Conservation (phyloP, 2,797 vertebrate genomes). For the Myioborus melanocephalus region DNA sequence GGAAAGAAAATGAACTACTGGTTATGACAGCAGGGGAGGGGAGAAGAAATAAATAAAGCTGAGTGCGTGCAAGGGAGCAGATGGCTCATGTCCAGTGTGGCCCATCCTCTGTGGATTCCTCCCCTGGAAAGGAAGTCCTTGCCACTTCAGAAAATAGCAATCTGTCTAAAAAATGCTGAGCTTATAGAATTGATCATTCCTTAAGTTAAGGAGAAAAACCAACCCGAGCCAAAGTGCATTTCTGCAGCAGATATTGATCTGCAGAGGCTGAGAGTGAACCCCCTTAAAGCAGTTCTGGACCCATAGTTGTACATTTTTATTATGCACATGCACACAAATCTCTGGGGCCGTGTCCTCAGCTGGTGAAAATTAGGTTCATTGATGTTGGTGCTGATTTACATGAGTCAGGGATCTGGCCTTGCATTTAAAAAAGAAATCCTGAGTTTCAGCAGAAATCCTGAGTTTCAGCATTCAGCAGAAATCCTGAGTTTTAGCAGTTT, state of each 20-base stretch:
- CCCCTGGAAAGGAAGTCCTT: background rate
- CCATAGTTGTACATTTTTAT: background rate
- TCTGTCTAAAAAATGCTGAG: background rate
- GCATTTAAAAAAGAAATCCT: background rate
- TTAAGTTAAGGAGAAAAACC: background rate
- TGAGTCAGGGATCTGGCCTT: background rate
- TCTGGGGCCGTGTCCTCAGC: slow-evolving; percentile 22
- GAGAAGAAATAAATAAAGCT: background rate
- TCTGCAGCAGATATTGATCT: background rate
- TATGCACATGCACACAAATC: background rate
- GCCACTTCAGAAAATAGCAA: background rate
- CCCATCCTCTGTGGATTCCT: background rate
- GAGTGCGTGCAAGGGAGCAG: background rate
- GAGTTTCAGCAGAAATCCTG: background rate
- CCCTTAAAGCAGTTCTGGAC: background rate
- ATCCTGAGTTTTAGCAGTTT: background rate
- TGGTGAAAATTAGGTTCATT: background rate
- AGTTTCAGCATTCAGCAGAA: too few species aligned
- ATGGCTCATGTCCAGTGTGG: background rate
- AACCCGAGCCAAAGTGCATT: background rate
- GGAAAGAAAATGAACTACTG: slow-evolving; percentile 53
- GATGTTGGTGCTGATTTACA: background rate
- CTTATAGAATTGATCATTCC: background rate
- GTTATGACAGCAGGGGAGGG: background rate
- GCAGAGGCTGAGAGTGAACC: background rate